Evolutionary conservation across 2,113 vertebrate genomes (phyloP).

Genomic region (Vicugna pacos): DNA sequence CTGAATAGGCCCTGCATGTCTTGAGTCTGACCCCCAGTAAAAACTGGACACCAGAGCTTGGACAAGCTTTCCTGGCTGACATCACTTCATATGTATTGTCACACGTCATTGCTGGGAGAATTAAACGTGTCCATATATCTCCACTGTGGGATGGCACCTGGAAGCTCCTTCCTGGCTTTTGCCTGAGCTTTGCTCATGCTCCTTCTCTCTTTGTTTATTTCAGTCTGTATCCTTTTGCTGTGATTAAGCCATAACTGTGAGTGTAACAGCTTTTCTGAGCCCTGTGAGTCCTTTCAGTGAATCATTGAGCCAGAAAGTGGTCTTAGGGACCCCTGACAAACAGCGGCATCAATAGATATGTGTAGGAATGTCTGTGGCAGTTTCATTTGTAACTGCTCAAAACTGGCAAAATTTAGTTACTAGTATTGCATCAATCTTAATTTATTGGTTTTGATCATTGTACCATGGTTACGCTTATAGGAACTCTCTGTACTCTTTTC

Average conservation of each 20-base stretch:
- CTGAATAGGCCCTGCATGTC: neutral
- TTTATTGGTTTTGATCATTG: conserved; percentile 9
- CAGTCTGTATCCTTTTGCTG: neutral
- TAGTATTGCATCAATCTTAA: neutral
- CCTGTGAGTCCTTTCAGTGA: neutral
- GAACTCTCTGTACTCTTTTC: neutral
- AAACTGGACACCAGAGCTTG: neutral
- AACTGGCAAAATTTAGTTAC: conserved; percentile 18
- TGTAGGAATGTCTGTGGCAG: neutral
- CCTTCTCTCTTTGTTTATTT: conserved; percentile 35
- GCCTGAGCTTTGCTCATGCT: neutral
- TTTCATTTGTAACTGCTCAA: conserved; percentile 43
- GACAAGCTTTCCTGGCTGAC: neutral
- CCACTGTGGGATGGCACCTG: neutral
- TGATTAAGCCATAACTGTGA: neutral
- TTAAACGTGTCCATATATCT: neutral
- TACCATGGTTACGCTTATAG: neutral
- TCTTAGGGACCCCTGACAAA: neutral
- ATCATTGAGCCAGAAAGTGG: neutral
- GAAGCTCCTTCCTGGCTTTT: neutral
- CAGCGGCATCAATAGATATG: neutral
- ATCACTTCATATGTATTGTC: neutral
- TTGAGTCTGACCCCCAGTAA: neutral
- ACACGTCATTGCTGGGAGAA: neutral
- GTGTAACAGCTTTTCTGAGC: neutral